A percentile compares a stretch with the other conserved stretches of the same genome.
These are phyloP conservation scores for Meandrina meandrites DNA, from an alignment of 92 coral and sea anemone species.

Conservation along the genomic window DNA sequence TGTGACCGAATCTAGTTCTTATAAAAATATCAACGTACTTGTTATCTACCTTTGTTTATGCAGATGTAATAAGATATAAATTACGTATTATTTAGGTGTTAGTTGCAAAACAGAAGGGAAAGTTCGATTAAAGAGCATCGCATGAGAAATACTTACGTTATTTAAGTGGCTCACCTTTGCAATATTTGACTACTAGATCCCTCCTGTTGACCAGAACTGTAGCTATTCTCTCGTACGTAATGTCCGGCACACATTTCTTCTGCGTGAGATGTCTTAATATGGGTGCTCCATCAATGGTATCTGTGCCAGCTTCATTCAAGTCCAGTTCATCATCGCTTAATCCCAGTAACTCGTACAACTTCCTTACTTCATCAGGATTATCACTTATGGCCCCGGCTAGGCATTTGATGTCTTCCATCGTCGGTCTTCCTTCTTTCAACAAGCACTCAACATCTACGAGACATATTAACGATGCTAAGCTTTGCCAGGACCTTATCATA, in stretches of 20 bases:
- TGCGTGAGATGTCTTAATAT: background rate
- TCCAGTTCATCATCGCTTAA: background rate
- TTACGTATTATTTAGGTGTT: too few species aligned
- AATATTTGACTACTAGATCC: background rate
- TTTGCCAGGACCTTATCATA: background rate
- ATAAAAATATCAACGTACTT: too few species aligned
- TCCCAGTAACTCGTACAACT: background rate
- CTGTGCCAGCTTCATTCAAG: background rate
- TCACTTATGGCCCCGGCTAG: background rate
- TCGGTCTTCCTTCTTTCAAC: conserved; percentile 27
- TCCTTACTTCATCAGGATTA: background rate
- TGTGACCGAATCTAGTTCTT: too few species aligned
- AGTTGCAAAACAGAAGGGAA: background rate
- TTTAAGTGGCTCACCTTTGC: conserved; percentile 5
- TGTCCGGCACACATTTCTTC: background rate
- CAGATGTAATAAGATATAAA: too few species aligned
- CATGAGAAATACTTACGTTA: background rate
- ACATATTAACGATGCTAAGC: background rate
- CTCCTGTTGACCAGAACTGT: background rate
- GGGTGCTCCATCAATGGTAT: conserved; percentile 6
- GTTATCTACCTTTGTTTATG: too few species aligned
- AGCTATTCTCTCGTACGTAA: background rate
- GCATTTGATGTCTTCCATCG: conserved; percentile 10
- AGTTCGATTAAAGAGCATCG: background rate
- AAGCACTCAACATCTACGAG: background rate